Evolutionary conservation across 2,113 vertebrate species (phyloP).

Genomic region (Pelmatolapia mariae): DNA sequence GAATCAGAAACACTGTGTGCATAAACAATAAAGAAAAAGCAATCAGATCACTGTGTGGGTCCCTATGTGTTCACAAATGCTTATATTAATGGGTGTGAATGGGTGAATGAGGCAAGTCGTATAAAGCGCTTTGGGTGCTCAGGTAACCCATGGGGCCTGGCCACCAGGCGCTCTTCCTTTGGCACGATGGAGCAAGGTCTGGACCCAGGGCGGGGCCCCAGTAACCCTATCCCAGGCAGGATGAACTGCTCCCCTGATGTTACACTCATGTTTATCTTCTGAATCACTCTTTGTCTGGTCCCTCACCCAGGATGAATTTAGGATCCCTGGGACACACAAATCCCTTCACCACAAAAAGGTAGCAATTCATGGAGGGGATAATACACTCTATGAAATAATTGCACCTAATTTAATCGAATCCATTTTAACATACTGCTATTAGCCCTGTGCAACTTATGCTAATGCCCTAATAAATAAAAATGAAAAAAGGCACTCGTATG

Average conservation of each 20-base stretch:
- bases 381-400: background rate
- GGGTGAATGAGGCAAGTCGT: background rate
- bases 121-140: background rate
- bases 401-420: background rate
- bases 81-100: background rate
- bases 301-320: background rate
- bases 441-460: background rate
- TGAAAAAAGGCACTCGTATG: background rate
- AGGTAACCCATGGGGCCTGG: background rate
- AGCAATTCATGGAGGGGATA: background rate
- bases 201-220: background rate
- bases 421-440: background rate
- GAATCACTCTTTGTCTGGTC: background rate
- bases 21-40: background rate
- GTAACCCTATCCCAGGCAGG: background rate
- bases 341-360: background rate
- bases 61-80: background rate
- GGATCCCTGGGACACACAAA: background rate
- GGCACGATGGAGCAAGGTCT: background rate
- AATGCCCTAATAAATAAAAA: accelerated
- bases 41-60: background rate
- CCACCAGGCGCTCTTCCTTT: background rate
- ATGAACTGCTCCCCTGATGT: background rate
- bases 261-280: background rate
- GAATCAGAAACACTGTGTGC: background rate